A percentile compares a stretch with the other conserved stretches of the same genome.
These are phyloP conservation scores for Plebejus melissa DNA, from an alignment of 2,888 invertebrate genomes.

Conservation along the genomic window DNA sequence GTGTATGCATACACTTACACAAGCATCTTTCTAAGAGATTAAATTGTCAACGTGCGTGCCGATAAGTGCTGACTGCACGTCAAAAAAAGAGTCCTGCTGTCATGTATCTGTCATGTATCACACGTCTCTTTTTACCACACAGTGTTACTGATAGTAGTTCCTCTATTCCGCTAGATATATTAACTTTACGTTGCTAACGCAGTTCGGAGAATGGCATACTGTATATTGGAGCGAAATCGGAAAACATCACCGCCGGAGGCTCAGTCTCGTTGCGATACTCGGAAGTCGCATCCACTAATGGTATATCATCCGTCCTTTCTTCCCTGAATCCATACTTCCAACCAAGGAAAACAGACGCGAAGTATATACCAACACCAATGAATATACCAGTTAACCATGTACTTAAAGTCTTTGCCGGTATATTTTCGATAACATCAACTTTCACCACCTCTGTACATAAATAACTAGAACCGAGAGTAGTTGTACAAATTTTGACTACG, in stretches of 20 bases:
- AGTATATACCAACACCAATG: conserved; percentile 50
- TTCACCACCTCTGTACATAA: conserved; percentile 43
- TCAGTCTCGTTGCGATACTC: conserved; percentile 49
- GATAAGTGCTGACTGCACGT: no score
- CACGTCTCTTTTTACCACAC: no score
- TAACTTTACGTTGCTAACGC: not conserved
- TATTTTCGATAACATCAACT: conserved; percentile 34
- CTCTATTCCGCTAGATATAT: no score
- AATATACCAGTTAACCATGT: conserved; percentile 49
- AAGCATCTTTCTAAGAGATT: no score
- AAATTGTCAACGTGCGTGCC: no score
- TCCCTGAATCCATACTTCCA: conserved; percentile 42
- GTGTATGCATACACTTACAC: no score
- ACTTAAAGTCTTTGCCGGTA: conserved; percentile 39
- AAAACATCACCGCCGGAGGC: conserved; percentile 51
- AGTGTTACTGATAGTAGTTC: no score
- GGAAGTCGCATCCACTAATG: conserved; percentile 51
- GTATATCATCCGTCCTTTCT: conserved; percentile 44
- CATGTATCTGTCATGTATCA: no score
- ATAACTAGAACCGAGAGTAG: conserved; percentile 46
- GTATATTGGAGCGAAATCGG: conserved; percentile 51
- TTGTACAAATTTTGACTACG: conserved; percentile 46
- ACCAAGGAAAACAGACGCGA: conserved; percentile 46
- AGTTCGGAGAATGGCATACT: conserved; percentile 43
- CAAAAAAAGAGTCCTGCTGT: no score